Evolutionary conservation across 1,140 invertebrate species (phyloP), one percentile per base, ranked within the genome.

Genomic region (Drosophila parabipectinata): DNA sequence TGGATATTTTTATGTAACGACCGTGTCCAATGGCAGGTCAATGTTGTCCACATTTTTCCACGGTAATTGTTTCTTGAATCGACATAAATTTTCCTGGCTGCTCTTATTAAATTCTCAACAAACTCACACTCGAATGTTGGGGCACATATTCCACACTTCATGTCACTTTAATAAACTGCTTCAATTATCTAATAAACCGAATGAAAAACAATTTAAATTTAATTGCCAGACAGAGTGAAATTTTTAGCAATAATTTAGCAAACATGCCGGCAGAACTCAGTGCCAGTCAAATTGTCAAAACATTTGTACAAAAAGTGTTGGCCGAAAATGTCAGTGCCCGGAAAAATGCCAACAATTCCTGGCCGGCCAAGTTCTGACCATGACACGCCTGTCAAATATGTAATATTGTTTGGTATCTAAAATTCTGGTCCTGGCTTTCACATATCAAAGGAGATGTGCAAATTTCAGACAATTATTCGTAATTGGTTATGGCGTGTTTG

Each of bases 381-480:
- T 63, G 69, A 73, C 71, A 73, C 32, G 66, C 10, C 60, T 80
- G 77, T 74, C 77, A 85, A 81, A 69, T 87, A 78, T 87, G 77
- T 62, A 87, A 71, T 81, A 85, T 77, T 57, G 21, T 41, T 21
- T 15, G 7, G n/a, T 28, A 44, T 21, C 55, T 12, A 30, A 14
- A 34, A 45, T 37, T n/a, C n/a, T 55, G 32, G 9, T 37, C 10
- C n/a, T 55, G 32, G 9, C 21, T 26, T 10, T n/a, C 8, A 37
- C 34, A 37, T 37, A 37, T 37, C 47, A 12, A 10, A 28, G 55
- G 12, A 54, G 60, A 53, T 30, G 44, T 14, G 30, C n/a, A 51
- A 62, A 63, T 72, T 55, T 63, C 53, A 21, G 24, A 30, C 72
- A 76, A 74, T 62, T 77, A 61, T 21, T 45, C 68, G 18, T 39